These are phyloP conservation scores for Amazona guildingii DNA, from an alignment of 2,113 vertebrate species.

Conservation along the genomic window DNA sequence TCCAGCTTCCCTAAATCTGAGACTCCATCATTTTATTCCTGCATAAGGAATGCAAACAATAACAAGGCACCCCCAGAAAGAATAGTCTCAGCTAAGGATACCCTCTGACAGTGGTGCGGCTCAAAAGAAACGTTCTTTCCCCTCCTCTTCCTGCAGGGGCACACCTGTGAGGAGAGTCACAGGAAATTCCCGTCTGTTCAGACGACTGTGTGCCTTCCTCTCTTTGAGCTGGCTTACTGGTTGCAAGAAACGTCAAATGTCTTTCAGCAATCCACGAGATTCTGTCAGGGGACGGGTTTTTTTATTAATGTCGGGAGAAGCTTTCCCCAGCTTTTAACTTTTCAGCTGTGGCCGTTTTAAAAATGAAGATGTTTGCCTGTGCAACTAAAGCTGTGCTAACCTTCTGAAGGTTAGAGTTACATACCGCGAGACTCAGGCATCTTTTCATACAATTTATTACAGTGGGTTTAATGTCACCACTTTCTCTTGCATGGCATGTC, in stretches of 20 bases:
- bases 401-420: conserved; percentile 16
- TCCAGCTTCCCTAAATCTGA: neutral
- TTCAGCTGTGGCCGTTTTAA: neutral
- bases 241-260: conserved; percentile 34
- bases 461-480: neutral
- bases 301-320: neutral
- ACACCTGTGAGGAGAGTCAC: neutral
- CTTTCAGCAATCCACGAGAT: neutral
- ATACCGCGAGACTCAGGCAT: neutral
- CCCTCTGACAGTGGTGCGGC: neutral
- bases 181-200: conserved; percentile 20
- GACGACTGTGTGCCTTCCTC: neutral
- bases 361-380: neutral
- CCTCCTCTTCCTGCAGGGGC: neutral
- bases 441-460: neutral
- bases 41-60: neutral
- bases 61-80: neutral
- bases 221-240: neutral
- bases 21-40: neutral
- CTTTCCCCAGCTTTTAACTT: conserved; percentile 20
- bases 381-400: conserved; percentile 4
- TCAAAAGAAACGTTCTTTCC: neutral
- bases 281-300: neutral
- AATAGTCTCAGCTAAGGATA: neutral
- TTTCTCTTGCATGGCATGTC: neutral